Percentiles rank a stretch among this genome's conserved stretches.
Conservation (phyloP, 1,140 invertebrate genomes). For the Pseudachorutes palmiensis region DNA sequence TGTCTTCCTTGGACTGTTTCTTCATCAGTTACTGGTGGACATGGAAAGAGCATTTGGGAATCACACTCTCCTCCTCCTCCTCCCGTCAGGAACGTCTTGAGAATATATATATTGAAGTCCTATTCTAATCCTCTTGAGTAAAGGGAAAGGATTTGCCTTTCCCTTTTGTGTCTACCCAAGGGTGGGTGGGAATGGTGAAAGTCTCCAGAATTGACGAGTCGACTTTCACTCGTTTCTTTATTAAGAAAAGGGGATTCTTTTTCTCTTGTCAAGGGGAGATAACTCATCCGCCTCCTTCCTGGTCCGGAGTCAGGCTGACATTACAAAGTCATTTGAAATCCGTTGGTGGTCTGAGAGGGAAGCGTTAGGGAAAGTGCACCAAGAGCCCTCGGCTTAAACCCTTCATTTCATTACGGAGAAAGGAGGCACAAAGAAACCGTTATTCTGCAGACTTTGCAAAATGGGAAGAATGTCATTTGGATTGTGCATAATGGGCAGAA, state of each 20-base stretch:
- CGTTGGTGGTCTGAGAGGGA: neutral
- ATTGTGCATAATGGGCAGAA: neutral
- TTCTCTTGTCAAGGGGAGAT: neutral
- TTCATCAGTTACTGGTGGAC: neutral
- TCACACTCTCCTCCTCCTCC: too few species aligned
- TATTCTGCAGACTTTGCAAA: neutral
- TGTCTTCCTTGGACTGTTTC: neutral
- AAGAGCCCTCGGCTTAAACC: conserved; percentile 5
- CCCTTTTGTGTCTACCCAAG: neutral
- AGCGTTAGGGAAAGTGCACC: too few species aligned
- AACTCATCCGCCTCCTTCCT: neutral
- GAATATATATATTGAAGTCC: neutral
- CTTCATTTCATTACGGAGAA: neutral
- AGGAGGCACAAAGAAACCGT: neutral
- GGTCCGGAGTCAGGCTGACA: neutral
- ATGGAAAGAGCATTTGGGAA: conserved; percentile 10
- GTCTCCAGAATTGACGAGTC: conserved; percentile 2
- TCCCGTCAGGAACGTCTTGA: neutral
- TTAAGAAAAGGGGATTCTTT: neutral
- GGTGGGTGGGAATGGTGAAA: neutral
- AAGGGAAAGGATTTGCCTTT: conserved; percentile 6
- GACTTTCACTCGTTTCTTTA: conserved; percentile 12
- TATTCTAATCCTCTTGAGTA: conserved; percentile 7
- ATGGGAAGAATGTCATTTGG: neutral
- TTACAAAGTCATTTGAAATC: neutral